Percentiles rank a stretch among this genome's conserved stretches.
These are phyloP conservation scores for Cheilosia grossa DNA, from an alignment of 2,888 invertebrate genomes.

Conservation along the genomic window DNA sequence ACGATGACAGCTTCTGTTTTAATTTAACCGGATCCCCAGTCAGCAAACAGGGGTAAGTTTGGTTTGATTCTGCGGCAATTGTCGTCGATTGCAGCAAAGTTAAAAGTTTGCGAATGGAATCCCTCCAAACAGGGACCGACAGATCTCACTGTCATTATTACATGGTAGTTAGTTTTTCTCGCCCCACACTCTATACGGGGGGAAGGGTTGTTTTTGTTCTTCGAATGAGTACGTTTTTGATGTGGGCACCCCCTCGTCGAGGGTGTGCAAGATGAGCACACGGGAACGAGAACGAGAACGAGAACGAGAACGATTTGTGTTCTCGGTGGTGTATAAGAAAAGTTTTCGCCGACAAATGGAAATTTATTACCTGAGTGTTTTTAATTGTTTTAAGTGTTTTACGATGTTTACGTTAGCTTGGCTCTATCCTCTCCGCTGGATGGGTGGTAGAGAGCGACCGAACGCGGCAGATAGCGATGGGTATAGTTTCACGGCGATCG, in stretches of 20 bases:
- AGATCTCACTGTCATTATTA: constrained; percentile 50
- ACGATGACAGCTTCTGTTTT: constrained; percentile 81
- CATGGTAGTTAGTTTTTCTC: constrained; percentile 42
- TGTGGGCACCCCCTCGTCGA: not conserved
- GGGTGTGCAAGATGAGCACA: constrained; percentile 26
- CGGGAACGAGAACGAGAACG: not conserved
- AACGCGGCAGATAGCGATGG: not conserved
- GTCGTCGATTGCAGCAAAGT: constrained; percentile 73
- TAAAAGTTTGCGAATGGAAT: constrained; percentile 68
- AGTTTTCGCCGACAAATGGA: constrained; percentile 74
- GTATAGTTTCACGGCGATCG: constrained; percentile 12
- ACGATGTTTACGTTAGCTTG: constrained; percentile 72
- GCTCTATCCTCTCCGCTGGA: not conserved
- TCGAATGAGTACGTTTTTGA: constrained; percentile 3
- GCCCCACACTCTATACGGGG: not conserved
- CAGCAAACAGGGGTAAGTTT: constrained; percentile 53
- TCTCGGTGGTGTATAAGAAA: constrained; percentile 61
- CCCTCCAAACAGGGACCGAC: constrained; percentile 10
- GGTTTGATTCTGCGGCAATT: constrained; percentile 51
- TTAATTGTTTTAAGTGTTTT: constrained; percentile 82
- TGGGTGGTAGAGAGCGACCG: too few relatives aligned
- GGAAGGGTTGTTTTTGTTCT: constrained; percentile 49
- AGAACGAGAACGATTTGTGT: constrained; percentile 19
- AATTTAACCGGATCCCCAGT: constrained; percentile 76
- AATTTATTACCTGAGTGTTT: constrained; percentile 81